Evolutionary conservation across 2,113 vertebrate species (phyloP), one percentile per base, ranked within the genome.

Genomic region (Toxostoma redivivum): DNA sequence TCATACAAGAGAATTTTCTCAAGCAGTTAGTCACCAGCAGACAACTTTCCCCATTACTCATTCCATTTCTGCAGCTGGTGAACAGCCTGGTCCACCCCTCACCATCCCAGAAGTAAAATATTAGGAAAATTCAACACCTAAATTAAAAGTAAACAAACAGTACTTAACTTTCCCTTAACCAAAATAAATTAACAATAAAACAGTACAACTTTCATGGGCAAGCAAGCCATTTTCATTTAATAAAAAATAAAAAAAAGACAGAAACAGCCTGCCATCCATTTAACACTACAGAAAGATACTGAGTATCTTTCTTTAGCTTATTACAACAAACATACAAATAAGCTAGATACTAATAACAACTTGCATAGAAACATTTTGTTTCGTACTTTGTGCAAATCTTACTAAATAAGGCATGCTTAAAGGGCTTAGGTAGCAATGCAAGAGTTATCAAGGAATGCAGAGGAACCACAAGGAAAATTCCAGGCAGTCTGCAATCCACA

Each of bases 321-420:
- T 92, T 90, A 84, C 90, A 87, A 81, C 57, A 90, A 91, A 90
- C 89, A 79, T 77, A 94, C 70, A 96, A 94, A 35, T 65, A 62
- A 93, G 60, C 88, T 91, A 86, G 54, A 69, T 79, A 57, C 53
- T 62, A 93, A 79, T 78, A 93, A 96, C 27, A 66, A 70, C 94
- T 97, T 98, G 97, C 97, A 97, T 97, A 98, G 96, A 92, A 88
- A 92, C 25, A 28, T 51, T 51, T 51, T 51, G 81, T 11, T 94
- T 86, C 94, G 90, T 96, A 78, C 57, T 95, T 86, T 97, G 97
- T 98, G 97, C 97, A 98, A 97, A 97, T 98, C 80, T 94, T 76
- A 95, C 81, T 94, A 88, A 94, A 87, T 98, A 98, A 98, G 98
- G 98, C 98, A 78, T 66, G 79, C 85, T 90, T 11, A 45, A 9